Conservation (phyloP, 2,888 invertebrate genomes). For the Rhorus exstirpatorius region DNA sequence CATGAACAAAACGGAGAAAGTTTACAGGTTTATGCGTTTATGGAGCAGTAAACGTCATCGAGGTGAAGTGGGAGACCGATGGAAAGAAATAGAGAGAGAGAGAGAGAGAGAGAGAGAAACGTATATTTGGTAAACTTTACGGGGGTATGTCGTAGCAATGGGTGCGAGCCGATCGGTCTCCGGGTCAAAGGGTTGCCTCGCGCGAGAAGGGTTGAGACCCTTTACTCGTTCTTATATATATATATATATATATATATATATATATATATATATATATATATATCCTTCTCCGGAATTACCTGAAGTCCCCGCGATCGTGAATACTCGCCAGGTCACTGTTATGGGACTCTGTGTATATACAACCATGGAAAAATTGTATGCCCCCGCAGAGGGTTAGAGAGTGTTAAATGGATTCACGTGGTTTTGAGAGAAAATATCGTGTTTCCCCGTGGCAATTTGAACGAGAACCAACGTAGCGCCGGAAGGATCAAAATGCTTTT, state of each 20-base stretch:
- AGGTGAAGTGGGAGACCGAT: conserved; percentile 52
- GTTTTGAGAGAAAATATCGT: conserved; percentile 66
- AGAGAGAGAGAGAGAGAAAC: conserved; percentile 38
- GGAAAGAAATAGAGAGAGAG: conserved; percentile 25
- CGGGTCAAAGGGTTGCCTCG: conserved; percentile 76
- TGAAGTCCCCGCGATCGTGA: conserved; percentile 25
- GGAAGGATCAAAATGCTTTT: conserved; percentile 62
- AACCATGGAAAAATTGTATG: conserved; percentile 48
- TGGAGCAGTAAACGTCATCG: conserved; percentile 77
- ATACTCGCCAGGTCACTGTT: conserved; percentile 54
- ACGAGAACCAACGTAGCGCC: conserved; percentile 18
- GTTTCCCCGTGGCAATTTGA: conserved; percentile 27
- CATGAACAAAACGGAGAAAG: conserved; percentile 74
- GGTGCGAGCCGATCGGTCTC: conserved; percentile 48
- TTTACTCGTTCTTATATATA: conserved; percentile 21
- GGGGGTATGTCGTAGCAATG: conserved; percentile 58
- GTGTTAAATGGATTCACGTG: conserved; percentile 58
- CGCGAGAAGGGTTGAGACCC: conserved; percentile 74
- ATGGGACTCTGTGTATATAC: conserved; percentile 1
- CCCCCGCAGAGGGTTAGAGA: not conserved
- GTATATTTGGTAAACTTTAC: conserved; percentile 39
- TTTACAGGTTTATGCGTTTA: conserved; percentile 80
- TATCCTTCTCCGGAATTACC: conserved; percentile 57
- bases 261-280: too few relatives aligned
- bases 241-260: too few relatives aligned